A percentile compares a stretch with the other conserved stretches of the same genome.
These are phyloP conservation scores for Ahaetulla prasina DNA, from an alignment of 2,113 vertebrate genomes.

Conservation along the genomic window DNA sequence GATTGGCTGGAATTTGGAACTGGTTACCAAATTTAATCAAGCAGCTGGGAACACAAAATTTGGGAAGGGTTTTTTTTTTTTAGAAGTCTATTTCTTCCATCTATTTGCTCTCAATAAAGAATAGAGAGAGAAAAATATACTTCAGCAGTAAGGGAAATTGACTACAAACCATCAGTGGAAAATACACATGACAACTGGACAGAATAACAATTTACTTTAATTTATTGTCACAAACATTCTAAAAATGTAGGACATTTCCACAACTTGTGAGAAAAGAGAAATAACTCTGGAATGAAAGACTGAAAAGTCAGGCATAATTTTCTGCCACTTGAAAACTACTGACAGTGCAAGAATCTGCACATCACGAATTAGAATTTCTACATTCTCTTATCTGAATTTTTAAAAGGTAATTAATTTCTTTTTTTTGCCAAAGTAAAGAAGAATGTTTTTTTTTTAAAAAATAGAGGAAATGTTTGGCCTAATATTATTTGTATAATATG, in stretches of 20 bases:
- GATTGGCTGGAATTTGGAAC: slow-evolving; percentile 23
- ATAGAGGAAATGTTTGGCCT: neutral
- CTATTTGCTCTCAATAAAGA: slow-evolving; percentile 44
- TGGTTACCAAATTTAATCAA: slow-evolving; percentile 44
- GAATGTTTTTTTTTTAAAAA: neutral
- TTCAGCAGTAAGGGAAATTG: slow-evolving; percentile 13
- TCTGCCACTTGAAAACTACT: neutral
- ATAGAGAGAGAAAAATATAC: slow-evolving; percentile 28
- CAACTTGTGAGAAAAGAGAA: neutral
- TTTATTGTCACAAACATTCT: slow-evolving; percentile 9
- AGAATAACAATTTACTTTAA: neutral
- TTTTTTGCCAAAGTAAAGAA: neutral
- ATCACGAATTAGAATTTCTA: neutral
- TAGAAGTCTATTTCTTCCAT: slow-evolving; percentile 38
- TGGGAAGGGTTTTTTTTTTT: slow-evolving; percentile 20
- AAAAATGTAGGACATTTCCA: neutral
- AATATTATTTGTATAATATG: neutral
- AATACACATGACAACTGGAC: neutral
- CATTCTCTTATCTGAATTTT: neutral
- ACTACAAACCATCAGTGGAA: neutral
- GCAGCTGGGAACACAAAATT: slow-evolving; percentile 39
- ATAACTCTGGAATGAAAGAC: neutral
- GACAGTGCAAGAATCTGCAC: neutral
- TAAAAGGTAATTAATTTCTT: neutral
- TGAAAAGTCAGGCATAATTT: neutral